Conservation (phyloP, 2,888 invertebrate species). For the Subacronicta megacephala region DNA sequence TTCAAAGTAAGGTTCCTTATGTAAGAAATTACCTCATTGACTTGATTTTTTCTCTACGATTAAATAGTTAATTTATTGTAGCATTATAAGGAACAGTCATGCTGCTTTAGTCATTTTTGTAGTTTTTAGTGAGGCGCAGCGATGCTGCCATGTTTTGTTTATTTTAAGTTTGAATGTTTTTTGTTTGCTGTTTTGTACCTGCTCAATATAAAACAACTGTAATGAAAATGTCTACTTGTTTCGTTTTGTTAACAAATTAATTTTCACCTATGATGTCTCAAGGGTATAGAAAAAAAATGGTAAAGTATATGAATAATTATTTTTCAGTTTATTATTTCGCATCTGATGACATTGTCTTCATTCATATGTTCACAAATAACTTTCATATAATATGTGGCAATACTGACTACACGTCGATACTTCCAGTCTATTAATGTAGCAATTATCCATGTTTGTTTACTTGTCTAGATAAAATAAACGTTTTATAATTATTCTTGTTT, state of each 20-base stretch:
- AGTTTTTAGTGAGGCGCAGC: slow-evolving; percentile 65
- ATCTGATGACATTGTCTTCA: too few relatives aligned
- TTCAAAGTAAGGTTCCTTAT: slow-evolving; percentile 70
- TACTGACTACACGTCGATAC: slow-evolving; percentile 17
- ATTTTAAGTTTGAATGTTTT: slow-evolving; percentile 41
- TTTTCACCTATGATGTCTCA: slow-evolving; percentile 20
- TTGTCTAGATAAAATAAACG: slow-evolving; percentile 53
- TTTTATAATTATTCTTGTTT: slow-evolving; percentile 16
- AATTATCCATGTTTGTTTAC: slow-evolving; percentile 45
- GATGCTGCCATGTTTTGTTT: slow-evolving; percentile 46
- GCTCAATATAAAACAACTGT: slow-evolving; percentile 52
- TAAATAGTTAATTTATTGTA: slow-evolving; percentile 74
- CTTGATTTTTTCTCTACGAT: slow-evolving; percentile 62
- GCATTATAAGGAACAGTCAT: slow-evolving; percentile 80
- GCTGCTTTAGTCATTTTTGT: slow-evolving; percentile 85
- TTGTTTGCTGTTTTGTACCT: slow-evolving; percentile 76
- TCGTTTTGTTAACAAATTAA: slow-evolving; percentile 18
- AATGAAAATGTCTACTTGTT: slow-evolving; percentile 7
- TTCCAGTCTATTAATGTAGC: slow-evolving; percentile 41
- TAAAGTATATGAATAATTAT: too few relatives aligned
- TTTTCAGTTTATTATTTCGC: too few relatives aligned
- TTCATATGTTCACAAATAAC: too few relatives aligned
- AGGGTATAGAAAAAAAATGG: not conserved
- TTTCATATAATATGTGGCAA: slow-evolving; percentile 21
- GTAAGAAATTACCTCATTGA: slow-evolving; percentile 79